Evolutionary conservation across 2,888 invertebrate species (phyloP), one percentile per base, ranked within the genome.

Genomic region (Cryptus viduatorius): DNA sequence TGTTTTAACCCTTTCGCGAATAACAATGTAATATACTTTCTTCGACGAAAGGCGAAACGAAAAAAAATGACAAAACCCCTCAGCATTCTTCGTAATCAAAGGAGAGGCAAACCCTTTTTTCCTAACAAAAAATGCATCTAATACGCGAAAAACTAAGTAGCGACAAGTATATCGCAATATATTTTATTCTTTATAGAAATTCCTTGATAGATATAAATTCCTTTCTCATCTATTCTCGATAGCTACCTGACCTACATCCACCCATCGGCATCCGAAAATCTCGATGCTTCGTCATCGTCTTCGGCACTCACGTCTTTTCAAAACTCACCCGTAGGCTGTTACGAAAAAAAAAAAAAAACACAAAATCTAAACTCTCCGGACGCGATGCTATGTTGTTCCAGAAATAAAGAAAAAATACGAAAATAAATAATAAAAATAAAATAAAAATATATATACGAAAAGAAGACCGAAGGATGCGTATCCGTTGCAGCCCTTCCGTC

Each of bases 401-500:
- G n/a, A n/a, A 48, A 48, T n/a, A 12, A 48, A 48, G n/a, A 48
- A 48, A 37, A 29, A 19, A 77, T 44, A 56, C 31, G 7, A 44
- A 31, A 42, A 68, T 19, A 48, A 73, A 78, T 72, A 84, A 73
- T 61, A 53, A 73, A 68, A 37, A 37, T 24, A 24, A 73, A 61
- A 67, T 31, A 64, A 50, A 42, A 48, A 65, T 50, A 7, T 50
- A 50, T 50, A 50, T 50, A 61, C 50, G 75, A 12, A 68, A 79
- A 76, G 16, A 68, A 81, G 59, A 56, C 48, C 79, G 77, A 82
- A 83, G 86, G 79, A 87, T 82, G 79, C 86, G 85, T 89, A 89
- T 86, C 86, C 83, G 59, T 59, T 86, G 89, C 82, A 87, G 87
- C 88, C 84, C 89, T 88, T 90, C 88, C 87, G 86, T 87, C 85